Evolutionary conservation across 2,888 invertebrate genomes (phyloP), one percentile per base, ranked within the genome.

Genomic region (Portevinia maculata): DNA sequence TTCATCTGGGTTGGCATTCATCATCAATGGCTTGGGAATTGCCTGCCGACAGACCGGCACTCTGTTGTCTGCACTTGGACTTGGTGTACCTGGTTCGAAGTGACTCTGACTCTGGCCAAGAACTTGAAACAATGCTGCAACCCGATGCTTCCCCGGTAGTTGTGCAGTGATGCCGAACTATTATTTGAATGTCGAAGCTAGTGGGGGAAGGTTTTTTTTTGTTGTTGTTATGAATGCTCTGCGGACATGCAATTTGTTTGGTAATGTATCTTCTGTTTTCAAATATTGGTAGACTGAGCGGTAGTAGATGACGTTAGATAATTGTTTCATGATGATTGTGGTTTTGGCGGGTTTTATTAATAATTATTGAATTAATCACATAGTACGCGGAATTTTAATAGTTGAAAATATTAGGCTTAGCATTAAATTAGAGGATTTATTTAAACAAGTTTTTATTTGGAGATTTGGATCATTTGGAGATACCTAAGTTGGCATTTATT

Each of bases 1-100:
- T 71, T 59, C 75, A 81, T 53, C 64, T 75, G 70, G 75, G 75
- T 65, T 65, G 81, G 59, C 81, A 81, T 81, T 71, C 60, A 81
- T 81, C 75, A 81, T 76, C 81, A 64, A 60, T 75, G 81, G 59
- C 17, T 74, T 37, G 50, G 32, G 17, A 50, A 50, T 71, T 11
- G 62, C 15, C 37, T 59, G 46, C 44, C 70, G 59, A 44, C 44
- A 44, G 57, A 70, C 48, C 46, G 59, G 62, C 64, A 64, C 64
- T 75, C 6, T 19, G 46, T 24, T 50, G 60, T 67, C 79, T 81
- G 75, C 81, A 70, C 70, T 75, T 70, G 75, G 69, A 59, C 52
- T 64, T 71, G 64, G 46, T 55, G 28, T 55, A 37, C 52, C n/a
- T n/a, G n/a, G n/a, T 75, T 17, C 6, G 30, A 17, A 41, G 1